Evolutionary conservation across 2,888 invertebrate genomes (phyloP), one percentile per base, ranked within the genome.

Genomic region (Cheilosia scutellata): DNA sequence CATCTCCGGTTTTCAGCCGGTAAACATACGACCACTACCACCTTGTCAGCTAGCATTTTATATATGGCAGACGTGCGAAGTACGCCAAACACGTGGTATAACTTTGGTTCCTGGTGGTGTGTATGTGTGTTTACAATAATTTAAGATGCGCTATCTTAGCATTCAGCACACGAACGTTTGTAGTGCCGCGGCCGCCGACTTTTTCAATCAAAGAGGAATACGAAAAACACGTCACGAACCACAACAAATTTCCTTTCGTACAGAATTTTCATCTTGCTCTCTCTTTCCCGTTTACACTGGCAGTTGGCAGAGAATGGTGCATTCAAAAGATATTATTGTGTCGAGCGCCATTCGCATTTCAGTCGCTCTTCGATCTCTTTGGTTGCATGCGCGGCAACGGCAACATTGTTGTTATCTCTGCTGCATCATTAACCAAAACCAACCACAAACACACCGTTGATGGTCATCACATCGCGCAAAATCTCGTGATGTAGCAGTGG

Each of bases 31-130:
- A 47, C 33, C 33, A 25, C 27, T 57, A 60, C 31, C 57, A 53
- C 31, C 51, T 55, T 27, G 47, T 31, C 62, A 44, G n/a, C 58
- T 29, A 40, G 29, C 29, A 13, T 13, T 16, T 49, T 42, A 31
- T 42, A 33, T n/a, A 66, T 42, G 27, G 37, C 49, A 40, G 33
- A 70, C 77, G 55, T 55, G 60, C 31, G 57, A 77, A 70, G 77
- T 70, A 47, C 62, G 77, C 62, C 77, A 20, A 78, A 78, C 78
- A 78, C 78, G 78, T 78, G 78, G 78, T 78, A 40, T 20, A 11
- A 44, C 25, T 29, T 70, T 16, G 25, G 29, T 40, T 16, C 25
- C 7, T 25, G 16, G 13, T 13, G 6, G 13, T 58, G n/a, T 58
- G 27, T 16, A 25, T 42, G 5, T 33, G 20, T 47, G 47, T 29